Evolutionary conservation across 2,113 vertebrate species (phyloP).

Genomic region (Eclectus roratus): DNA sequence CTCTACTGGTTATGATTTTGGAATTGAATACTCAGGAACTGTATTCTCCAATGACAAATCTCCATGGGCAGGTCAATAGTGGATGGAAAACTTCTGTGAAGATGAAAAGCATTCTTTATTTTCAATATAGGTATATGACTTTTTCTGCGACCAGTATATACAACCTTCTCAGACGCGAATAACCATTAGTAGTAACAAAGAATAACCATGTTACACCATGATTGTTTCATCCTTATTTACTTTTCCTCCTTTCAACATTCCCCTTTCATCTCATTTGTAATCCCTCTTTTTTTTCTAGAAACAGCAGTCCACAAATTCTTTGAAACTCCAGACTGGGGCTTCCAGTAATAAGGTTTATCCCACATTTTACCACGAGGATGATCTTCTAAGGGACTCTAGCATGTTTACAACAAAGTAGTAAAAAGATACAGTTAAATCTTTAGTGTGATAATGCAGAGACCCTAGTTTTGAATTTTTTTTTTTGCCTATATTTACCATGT

Average conservation of each 20-base stretch:
- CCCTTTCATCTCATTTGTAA: not conserved
- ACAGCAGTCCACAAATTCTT: not conserved
- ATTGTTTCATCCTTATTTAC: not conserved
- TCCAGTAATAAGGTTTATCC: not conserved
- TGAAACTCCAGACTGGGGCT: not conserved
- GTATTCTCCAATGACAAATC: not conserved
- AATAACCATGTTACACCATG: not conserved
- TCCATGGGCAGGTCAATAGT: not conserved
- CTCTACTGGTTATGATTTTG: constrained; percentile 38
- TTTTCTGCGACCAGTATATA: not conserved
- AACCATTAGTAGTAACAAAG: not conserved
- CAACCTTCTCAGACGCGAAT: not conserved
- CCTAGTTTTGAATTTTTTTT: not conserved
- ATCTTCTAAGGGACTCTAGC: not conserved
- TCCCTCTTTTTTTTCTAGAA: not conserved
- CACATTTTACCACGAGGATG: not conserved
- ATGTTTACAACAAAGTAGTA: not conserved
- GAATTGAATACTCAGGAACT: not conserved
- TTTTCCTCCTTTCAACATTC: not conserved
- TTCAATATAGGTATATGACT: not conserved
- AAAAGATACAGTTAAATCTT: not conserved
- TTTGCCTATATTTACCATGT: not conserved
- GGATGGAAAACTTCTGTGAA: not conserved
- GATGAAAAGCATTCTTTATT: not conserved
- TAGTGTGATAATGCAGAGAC: not conserved